A percentile compares a stretch with the other conserved stretches of the same genome.
Conservation (phyloP, 2,797 vertebrate genomes). For the Allobates femoralis region DNA sequence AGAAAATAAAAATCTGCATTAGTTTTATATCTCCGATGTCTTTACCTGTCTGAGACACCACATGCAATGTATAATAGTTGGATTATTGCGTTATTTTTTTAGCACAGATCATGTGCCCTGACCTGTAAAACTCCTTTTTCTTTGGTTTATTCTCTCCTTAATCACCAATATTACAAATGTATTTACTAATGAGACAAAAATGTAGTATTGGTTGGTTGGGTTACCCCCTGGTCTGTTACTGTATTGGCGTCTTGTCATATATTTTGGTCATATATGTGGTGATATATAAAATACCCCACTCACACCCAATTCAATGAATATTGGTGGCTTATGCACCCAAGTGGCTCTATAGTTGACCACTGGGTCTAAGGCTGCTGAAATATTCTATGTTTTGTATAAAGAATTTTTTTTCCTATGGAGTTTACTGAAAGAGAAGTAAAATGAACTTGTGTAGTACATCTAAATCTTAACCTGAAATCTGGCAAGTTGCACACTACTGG, state of each 20-base stretch:
- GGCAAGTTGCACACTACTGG: neutral
- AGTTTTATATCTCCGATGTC: slow-evolving; percentile 69
- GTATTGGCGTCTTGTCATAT: slow-evolving; percentile 1
- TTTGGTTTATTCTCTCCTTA: neutral
- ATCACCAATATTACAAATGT: slow-evolving; percentile 11
- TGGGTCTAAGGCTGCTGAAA: neutral
- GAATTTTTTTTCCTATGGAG: neutral
- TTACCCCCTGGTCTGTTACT: slow-evolving; percentile 3
- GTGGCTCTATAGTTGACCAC: neutral
- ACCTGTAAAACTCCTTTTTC: neutral
- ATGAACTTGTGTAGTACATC: neutral
- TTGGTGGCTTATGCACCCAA: neutral
- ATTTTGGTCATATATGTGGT: neutral
- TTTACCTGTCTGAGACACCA: slow-evolving; percentile 32
- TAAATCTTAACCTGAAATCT: neutral
- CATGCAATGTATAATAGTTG: neutral
- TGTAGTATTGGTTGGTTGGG: slow-evolving; percentile 5
- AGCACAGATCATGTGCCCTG: neutral
- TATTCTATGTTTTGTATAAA: neutral
- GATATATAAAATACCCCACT: neutral
- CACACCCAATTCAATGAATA: neutral
- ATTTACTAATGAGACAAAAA: neutral
- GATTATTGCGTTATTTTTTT: neutral
- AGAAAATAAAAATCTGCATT: slow-evolving; percentile 75
- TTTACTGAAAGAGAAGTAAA: neutral